Conservation (phyloP, 2,113 vertebrate genomes). For the Stigmatopora argus region DNA sequence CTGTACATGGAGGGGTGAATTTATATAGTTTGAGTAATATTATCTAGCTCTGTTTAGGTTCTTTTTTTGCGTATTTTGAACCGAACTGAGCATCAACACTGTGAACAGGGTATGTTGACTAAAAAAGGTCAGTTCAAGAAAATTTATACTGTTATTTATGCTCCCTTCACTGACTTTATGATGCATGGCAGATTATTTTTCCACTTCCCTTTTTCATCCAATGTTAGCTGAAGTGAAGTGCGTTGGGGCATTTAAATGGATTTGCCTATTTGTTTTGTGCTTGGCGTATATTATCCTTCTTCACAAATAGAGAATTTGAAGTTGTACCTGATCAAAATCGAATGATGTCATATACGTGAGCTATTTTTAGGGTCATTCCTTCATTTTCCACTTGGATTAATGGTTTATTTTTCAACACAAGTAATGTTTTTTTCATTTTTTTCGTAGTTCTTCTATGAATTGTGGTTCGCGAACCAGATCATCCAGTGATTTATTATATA, state of each 20-base stretch:
- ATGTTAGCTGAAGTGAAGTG: constrained; percentile 56
- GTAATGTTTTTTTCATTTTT: no score
- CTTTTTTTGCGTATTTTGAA: background rate
- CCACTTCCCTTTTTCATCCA: constrained; percentile 55
- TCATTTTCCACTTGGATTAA: no score
- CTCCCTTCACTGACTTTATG: constrained; percentile 57
- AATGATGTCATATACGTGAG: no score
- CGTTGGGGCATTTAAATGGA: constrained; percentile 54
- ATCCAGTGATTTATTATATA: no score
- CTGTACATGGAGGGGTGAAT: no score
- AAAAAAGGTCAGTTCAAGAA: constrained; percentile 33
- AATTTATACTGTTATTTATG: constrained; percentile 63
- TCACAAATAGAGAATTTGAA: constrained; percentile 9
- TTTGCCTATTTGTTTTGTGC: constrained; percentile 49
- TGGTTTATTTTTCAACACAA: no score
- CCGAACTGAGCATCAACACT: constrained; percentile 21
- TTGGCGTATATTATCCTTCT: constrained; percentile 22
- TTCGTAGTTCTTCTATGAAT: no score
- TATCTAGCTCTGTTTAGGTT: no score
- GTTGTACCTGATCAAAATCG: no score
- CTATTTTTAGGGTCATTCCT: no score
- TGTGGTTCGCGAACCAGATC: no score
- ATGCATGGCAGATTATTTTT: constrained; percentile 51
- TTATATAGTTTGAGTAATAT: no score
- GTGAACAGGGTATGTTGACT: constrained; percentile 10